These are phyloP conservation scores for Papilio glaucus DNA, from an alignment of 1,140 invertebrate genomes.

Conservation along the genomic window DNA sequence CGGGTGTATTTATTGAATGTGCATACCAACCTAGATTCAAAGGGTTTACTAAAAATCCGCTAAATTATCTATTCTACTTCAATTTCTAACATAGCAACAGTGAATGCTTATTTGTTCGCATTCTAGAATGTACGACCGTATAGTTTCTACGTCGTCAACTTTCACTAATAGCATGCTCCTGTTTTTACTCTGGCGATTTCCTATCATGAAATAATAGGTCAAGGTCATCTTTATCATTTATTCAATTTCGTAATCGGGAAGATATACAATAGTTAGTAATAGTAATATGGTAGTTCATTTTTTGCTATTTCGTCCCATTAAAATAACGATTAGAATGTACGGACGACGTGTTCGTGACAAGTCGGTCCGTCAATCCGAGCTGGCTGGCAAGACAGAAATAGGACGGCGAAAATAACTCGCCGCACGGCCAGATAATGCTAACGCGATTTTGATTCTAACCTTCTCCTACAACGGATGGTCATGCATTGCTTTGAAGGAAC, in stretches of 20 bases:
- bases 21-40: conserved; percentile 34
- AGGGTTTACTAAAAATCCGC: conserved; percentile 31
- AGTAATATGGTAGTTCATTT: conserved; percentile 20
- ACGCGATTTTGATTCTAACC: conserved; percentile 78
- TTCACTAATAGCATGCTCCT: conserved; percentile 30
- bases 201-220: conserved; percentile 61
- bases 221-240: conserved; percentile 63
- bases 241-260: neutral
- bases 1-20: conserved; percentile 23
- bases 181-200: neutral
- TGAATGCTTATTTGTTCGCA: neutral
- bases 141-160: conserved; percentile 23
- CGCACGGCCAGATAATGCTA: conserved; percentile 78
- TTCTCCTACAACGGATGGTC: conserved; percentile 64
- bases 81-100: conserved; percentile 30
- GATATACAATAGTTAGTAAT: neutral
- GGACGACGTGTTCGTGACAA: conserved; percentile 73
- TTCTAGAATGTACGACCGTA: neutral
- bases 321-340: conserved; percentile 49
- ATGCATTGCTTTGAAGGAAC: conserved; percentile 44
- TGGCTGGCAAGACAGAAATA: conserved; percentile 78
- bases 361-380: conserved; percentile 80
- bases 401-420: conserved; percentile 77
- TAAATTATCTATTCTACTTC: conserved; percentile 33
- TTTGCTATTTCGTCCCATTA: conserved; percentile 23